phyloP scores from a whole-genome alignment of 2,888 invertebrate genomes.

The Congeria kusceri region DNA sequence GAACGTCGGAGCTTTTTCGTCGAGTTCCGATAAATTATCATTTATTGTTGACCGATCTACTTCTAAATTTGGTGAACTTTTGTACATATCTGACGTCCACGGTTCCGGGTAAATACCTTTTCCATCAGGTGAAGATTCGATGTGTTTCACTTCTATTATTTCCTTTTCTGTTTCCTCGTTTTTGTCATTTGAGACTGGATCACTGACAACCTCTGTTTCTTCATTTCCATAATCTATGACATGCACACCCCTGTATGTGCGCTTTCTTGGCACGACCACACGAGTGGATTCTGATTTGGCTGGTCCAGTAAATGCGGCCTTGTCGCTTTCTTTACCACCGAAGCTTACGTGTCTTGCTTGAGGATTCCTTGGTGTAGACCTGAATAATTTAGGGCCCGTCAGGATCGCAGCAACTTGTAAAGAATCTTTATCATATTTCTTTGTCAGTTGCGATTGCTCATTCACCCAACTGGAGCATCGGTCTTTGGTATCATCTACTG shows the following conservation, averaged over 20 bases:
- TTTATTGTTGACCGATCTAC: slow-evolving; percentile 50
- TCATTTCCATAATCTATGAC: slow-evolving; percentile 27
- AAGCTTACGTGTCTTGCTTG: slow-evolving; percentile 25
- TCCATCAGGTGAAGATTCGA: background rate
- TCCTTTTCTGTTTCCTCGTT: background rate
- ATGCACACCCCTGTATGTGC: slow-evolving; percentile 25
- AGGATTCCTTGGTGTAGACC: slow-evolving; percentile 29
- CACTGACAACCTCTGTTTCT: background rate
- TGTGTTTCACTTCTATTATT: background rate
- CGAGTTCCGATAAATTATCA: slow-evolving; percentile 53
- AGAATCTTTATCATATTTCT: slow-evolving; percentile 19
- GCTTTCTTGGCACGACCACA: slow-evolving; percentile 8
- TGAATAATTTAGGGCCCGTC: slow-evolving; percentile 55
- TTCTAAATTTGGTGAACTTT: slow-evolving; percentile 25
- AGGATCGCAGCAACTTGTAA: slow-evolving; percentile 44
- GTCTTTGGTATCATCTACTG: slow-evolving; percentile 27
- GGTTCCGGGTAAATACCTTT: slow-evolving; percentile 22
- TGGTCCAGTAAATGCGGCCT: background rate
- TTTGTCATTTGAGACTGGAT: background rate
- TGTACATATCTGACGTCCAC: slow-evolving; percentile 50
- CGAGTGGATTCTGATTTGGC: background rate
- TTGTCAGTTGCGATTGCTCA: slow-evolving; percentile 11
- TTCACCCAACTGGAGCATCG: slow-evolving; percentile 53
- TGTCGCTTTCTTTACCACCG: slow-evolving; percentile 16
- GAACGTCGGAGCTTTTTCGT: slow-evolving; percentile 18